Evolutionary conservation across 2,797 vertebrate genomes (phyloP), one percentile per base, ranked within the genome.

Genomic region (Anomalospiza imberbis): DNA sequence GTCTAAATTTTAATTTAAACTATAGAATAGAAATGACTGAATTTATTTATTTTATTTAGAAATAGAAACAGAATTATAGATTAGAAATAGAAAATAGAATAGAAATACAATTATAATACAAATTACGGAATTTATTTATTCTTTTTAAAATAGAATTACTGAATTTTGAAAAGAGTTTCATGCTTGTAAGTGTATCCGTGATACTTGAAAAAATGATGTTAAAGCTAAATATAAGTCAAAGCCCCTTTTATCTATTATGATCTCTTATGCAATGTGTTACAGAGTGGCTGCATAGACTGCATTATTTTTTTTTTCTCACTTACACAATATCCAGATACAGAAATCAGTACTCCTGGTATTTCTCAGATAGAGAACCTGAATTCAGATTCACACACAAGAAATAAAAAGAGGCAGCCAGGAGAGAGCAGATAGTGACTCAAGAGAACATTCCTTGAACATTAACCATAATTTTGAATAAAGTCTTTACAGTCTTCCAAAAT

Each of bases 381-480:
- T 74, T 89, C 34, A 54, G 42, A 71, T 48, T 86, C 71, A 71
- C 34, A 51, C 11, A 19, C 6, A 22, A 90, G 51, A 47, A 88
- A 75, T 26, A 6, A 68, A 53, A 71, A 58, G 38, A 70, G 44
- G 14, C 45, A 85, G 7, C 42, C 10, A 14, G 12, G 24, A 34
- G 45, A 84, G 28, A 85, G n/a, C 4, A 74, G 77, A 61, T 31
- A 85, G 60, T 18, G 62, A 82, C 72, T 91, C 54, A 7, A 36
- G 70, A 91, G 65, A 51, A 74, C 74, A 80, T 87, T 91, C 81
- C 32, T 67, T 67, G 88, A 95, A 85, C 89, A 77, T 81, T 40
- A 87, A 73, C 55, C 28, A 8, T 11, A 7, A 60, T 79, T 95
- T 76, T 70, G 40, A 91, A 88, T 40, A 77, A 75, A 31, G 38